A percentile compares a stretch with the other conserved stretches of the same genome.
phyloP scores from a whole-genome alignment of 2,113 vertebrate genomes.

The Lycocorax pyrrhopterus region DNA sequence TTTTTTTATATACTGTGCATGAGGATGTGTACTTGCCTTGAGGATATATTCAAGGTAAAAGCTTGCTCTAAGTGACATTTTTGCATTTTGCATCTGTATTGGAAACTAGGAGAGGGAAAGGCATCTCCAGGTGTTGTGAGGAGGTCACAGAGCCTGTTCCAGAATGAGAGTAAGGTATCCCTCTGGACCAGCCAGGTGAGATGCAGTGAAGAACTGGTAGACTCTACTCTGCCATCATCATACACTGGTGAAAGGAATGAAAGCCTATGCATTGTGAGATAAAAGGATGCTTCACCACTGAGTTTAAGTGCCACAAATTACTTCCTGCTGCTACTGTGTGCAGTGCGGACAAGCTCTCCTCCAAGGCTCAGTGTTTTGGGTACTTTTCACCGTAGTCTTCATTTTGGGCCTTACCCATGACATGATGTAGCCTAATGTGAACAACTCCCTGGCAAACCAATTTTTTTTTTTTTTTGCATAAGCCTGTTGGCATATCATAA shows the following conservation, averaged over 20 bases:
- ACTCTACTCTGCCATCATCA: not conserved
- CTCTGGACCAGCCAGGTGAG: not conserved
- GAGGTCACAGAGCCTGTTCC: not conserved
- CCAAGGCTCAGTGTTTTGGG: not conserved
- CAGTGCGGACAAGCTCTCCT: not conserved
- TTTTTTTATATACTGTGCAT: not conserved
- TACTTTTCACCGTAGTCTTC: not conserved
- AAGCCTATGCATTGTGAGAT: not conserved
- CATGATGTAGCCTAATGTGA: not conserved
- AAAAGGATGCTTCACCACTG: not conserved
- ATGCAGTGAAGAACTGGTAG: not conserved
- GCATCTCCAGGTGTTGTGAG: not conserved
- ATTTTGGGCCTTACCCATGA: not conserved
- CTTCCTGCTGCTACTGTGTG: not conserved
- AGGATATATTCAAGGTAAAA: not conserved
- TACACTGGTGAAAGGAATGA: not conserved
- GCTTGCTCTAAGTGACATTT: not conserved
- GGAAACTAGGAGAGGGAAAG: not conserved
- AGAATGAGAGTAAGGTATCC: not conserved
- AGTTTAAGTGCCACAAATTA: not conserved
- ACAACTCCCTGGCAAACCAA: not conserved
- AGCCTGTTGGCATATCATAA: not conserved
- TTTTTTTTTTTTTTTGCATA: not conserved
- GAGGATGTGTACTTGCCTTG: not conserved
- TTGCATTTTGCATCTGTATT: not conserved